Percentiles rank a stretch among this genome's conserved stretches.
These are phyloP conservation scores for Microcaecilia unicolor DNA, from an alignment of 2,797 vertebrate genomes.

Conservation along the genomic window DNA sequence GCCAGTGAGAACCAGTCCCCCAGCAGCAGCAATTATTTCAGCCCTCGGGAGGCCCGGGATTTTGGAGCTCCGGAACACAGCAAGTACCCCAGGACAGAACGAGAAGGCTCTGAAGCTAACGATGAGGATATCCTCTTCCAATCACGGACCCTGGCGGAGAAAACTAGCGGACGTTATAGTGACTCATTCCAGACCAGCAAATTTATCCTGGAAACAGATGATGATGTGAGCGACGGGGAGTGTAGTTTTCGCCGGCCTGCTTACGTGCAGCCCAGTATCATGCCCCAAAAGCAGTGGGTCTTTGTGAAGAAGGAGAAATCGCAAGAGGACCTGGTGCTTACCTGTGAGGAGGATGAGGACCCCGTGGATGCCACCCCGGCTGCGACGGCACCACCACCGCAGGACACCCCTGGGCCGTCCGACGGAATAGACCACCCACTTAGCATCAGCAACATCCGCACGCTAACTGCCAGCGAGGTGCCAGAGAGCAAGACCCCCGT, in stretches of 20 bases:
- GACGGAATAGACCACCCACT: constrained; percentile 58
- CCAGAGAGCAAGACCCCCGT: too few species aligned
- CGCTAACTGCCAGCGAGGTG: constrained; percentile 63
- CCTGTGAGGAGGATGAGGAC: constrained; percentile 60
- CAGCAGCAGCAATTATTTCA: constrained; percentile 83
- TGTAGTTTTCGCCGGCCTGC: constrained; percentile 47
- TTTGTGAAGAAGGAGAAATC: constrained; percentile 64
- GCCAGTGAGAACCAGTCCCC: constrained; percentile 69
- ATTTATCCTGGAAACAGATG: constrained; percentile 56
- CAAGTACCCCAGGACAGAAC: constrained; percentile 2
- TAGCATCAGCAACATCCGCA: constrained; percentile 73
- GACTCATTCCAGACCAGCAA: constrained; percentile 35
- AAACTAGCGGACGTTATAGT: not conserved
- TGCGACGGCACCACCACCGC: constrained; percentile 9
- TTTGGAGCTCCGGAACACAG: constrained; percentile 2
- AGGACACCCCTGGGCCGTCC: constrained; percentile 32
- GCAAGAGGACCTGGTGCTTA: constrained; percentile 41
- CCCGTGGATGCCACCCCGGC: constrained; percentile 59
- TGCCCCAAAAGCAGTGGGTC: constrained; percentile 85
- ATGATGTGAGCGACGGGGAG: constrained; percentile 42
- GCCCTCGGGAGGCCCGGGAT: constrained; percentile 58
- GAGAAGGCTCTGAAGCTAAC: constrained; percentile 6
- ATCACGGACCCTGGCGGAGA: constrained; percentile 4
- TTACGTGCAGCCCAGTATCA: constrained; percentile 64
- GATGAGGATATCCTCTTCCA: not conserved